Evolutionary conservation across 2,888 invertebrate genomes (phyloP).

Genomic region (Patella caerulea): DNA sequence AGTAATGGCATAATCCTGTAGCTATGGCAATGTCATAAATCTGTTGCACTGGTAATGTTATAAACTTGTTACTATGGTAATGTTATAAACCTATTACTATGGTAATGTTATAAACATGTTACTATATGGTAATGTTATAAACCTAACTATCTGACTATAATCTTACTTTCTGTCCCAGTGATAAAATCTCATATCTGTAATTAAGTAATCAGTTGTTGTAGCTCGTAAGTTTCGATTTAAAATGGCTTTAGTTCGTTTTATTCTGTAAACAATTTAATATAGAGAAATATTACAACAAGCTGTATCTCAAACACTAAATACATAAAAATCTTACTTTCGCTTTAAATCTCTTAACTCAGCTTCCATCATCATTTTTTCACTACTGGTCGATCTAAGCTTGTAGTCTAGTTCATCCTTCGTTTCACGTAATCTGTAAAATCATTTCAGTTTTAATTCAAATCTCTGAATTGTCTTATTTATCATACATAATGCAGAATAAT

Average conservation of each 20-base stretch:
- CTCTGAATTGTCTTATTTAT: background rate
- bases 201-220: background rate
- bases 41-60: too few relatives aligned
- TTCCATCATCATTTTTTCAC: constrained; percentile 69
- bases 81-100: too few relatives aligned
- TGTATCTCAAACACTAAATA: background rate
- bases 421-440: constrained; percentile 60
- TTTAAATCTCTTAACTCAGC: constrained; percentile 64
- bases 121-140: too few relatives aligned
- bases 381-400: constrained; percentile 60
- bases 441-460: constrained; percentile 11
- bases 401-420: constrained; percentile 65
- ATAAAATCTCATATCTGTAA: background rate
- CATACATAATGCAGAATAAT: background rate
- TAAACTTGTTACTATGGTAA: constrained; percentile 7
- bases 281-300: background rate
- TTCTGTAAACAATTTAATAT: constrained; percentile 12
- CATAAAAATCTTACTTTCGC: constrained; percentile 59
- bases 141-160: background rate
- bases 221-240: background rate
- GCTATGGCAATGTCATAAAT: too few relatives aligned
- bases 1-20: too few relatives aligned
- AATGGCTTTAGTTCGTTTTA: constrained; percentile 10
- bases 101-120: too few relatives aligned
- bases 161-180: background rate